Evolutionary conservation across 2,888 invertebrate genomes (phyloP), one percentile per base, ranked within the genome.

Genomic region (Electrophaes corylata): DNA sequence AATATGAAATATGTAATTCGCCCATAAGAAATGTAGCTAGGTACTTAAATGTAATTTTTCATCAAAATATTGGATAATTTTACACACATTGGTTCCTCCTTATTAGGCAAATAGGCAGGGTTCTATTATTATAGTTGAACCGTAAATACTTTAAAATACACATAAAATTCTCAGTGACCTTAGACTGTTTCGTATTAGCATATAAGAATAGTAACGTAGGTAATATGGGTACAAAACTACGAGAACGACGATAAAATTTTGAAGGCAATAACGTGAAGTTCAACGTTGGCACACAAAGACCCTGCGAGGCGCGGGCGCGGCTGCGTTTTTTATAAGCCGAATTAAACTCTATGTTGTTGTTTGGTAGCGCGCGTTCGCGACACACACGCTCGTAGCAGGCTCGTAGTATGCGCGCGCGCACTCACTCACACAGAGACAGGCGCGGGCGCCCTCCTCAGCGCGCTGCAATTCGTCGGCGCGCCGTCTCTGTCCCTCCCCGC

Each of bases 391-490:
- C 48, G 59, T 50, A 64, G 50, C 57, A 52, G 55, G 54, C 58
- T 55, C 63, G 69, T 68, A 72, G 64, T 58, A 75, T 77, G 79
- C 76, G 80, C 76, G 74, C 72, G 83, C 83, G 86, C 86, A 84
- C 86, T 83, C 88, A 85, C 88, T 73, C 91, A 88, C 87, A 88
- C 91, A 79, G 11, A 23, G 65, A 39, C 44, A 63, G 47, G 65
- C 73, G 88, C 88, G 64, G 47, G 65, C 73, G 88, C 88, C 88
- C 89, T 87, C 89, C 88, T 86, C 87, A 79, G 81, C 76, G 82
- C 75, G 87, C 88, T 90, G 91, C 91, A 90, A 90, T 91, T 91
- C 91, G 90, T 91, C 83, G 86, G 76, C 83, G 81, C 81, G 81
- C 48, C 62, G 58, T 47, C 47, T 56, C 56, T 74, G 66, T 78